These are phyloP conservation scores for Eupeodes luniger DNA, from an alignment of 2,888 invertebrate species.

Conservation along the genomic window DNA sequence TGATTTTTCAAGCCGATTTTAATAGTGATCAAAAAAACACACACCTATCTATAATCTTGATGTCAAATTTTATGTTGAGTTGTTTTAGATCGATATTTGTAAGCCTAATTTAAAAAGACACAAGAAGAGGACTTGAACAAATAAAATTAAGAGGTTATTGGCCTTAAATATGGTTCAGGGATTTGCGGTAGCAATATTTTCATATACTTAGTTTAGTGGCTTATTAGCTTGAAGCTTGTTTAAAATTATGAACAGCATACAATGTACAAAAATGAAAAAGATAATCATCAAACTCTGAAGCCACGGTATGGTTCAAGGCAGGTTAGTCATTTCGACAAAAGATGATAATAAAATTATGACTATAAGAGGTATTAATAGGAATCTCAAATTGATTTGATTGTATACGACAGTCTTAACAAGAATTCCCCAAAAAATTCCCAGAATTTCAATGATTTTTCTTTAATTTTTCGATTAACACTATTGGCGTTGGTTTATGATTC, in stretches of 20 bases:
- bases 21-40: neutral
- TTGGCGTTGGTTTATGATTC: slow-evolving; percentile 39
- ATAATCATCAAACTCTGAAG: slow-evolving; percentile 19
- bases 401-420: neutral
- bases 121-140: slow-evolving; percentile 10
- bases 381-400: neutral
- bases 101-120: neutral
- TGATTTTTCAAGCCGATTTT: neutral
- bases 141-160: slow-evolving; percentile 36
- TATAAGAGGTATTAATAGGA: slow-evolving; percentile 14
- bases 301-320: slow-evolving; percentile 47
- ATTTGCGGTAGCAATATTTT: slow-evolving; percentile 36
- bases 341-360: neutral
- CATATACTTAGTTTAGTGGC: neutral
- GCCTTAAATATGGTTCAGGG: slow-evolving; percentile 50
- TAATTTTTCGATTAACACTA: slow-evolving; percentile 29
- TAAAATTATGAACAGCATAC: neutral
- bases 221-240: slow-evolving; percentile 18
- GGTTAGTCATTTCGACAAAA: slow-evolving; percentile 41
- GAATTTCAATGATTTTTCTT: slow-evolving; percentile 36
- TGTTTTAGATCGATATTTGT: neutral
- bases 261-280: slow-evolving; percentile 3
- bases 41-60: slow-evolving; percentile 23
- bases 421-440: slow-evolving; percentile 34
- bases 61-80: slow-evolving; percentile 32